phyloP scores from a whole-genome alignment of 1,140 invertebrate genomes.

The Bombus fervidus region DNA sequence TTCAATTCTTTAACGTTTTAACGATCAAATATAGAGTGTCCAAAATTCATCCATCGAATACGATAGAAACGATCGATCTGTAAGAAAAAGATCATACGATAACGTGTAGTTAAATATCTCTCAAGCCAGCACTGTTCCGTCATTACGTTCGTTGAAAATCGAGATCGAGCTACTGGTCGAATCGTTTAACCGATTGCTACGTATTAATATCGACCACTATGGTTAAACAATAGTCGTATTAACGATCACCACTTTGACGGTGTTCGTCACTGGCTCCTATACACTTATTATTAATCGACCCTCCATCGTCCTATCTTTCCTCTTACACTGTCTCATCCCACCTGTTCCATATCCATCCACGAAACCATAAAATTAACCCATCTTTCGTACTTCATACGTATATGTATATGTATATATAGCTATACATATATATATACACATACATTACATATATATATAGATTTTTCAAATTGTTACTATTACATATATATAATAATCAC shows the following conservation, averaged over 20 bases:
- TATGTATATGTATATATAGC: conserved; percentile 58
- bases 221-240: conserved; percentile 50
- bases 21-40: neutral
- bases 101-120: neutral
- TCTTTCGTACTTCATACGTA: conserved; percentile 64
- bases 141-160: conserved; percentile 20
- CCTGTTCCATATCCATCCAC: neutral
- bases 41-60: neutral
- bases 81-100: neutral
- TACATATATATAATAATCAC: conserved; percentile 77
- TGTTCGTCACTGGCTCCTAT: conserved; percentile 30
- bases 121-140: neutral
- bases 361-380: conserved; percentile 43
- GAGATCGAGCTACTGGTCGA: conserved; percentile 24
- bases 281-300: conserved; percentile 31
- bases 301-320: conserved; percentile 22
- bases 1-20: neutral
- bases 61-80: neutral
- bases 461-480: conserved; percentile 72
- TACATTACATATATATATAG: conserved; percentile 56
- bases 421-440: conserved; percentile 59
- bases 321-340: conserved; percentile 1
- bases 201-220: conserved; percentile 38
- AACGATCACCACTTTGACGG: conserved; percentile 44
- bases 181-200: conserved; percentile 46